Base-by-base conservation (phyloP, 2,113 vertebrate species). In the Apodemus speciosus region DNA sequence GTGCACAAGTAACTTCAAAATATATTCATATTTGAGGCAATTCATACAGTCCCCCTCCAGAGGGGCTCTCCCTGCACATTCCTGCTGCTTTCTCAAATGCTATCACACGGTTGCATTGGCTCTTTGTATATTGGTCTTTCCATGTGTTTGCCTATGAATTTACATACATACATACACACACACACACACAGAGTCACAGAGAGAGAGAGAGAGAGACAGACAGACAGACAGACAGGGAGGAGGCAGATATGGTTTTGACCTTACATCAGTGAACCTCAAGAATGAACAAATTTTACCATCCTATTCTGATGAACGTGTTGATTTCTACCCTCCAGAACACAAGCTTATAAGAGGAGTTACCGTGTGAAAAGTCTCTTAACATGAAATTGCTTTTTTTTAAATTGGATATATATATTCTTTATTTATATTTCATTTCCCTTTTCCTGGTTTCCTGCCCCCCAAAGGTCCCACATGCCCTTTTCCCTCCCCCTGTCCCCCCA, bases 311-410 rank as follows among this genome's bases (percentile, higher is more conserved):
- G 51, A 96, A 62, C 38, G 6, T 51, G n/a, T 75, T 80, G 43
- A 18, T 84, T 94, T 58, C 68, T 25, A 49, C 43, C 71, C 49
- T n/a, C 92, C 92, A 91, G 90, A 76, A 80, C 21, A 79, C 76
- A 69, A 89, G 32, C n/a, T 87, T 79, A 75, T 16, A 60, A 58
- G 58, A 89, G 72, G 89, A 94, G 77, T 92, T 84, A 92, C 62
- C 53, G 43, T 76, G 25, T 92, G 66, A 92, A 68, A 95, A 88
- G 53, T 92, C 71, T 89, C n/a, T 86, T 86, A 89, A 88, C 30
- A 38, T 75, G 40, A 93, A 94, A 91, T 83, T 96, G 68, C 53
- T 93, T 92, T n/a, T n/a, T n/a, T n/a, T n/a, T n/a, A n/a, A n/a
- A n/a, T n/a, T n/a, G n/a, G n/a, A n/a, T n/a, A n/a, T n/a, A n/a